Base-by-base conservation (phyloP, 1,140 invertebrate genomes). In the Drosophila auraria region DNA sequence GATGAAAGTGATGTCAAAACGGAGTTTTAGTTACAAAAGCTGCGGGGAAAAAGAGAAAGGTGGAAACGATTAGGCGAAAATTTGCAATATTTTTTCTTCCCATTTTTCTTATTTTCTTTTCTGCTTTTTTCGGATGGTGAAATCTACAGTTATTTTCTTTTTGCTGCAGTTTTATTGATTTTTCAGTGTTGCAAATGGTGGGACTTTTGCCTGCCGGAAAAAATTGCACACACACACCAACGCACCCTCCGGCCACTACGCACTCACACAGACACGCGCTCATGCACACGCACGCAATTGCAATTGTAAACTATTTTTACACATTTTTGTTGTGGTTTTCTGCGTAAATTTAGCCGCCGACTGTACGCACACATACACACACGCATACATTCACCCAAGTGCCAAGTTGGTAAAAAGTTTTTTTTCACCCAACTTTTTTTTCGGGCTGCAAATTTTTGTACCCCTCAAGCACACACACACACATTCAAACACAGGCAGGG, bases 11-110 rank as follows among this genome's bases (percentile, higher is more conserved):
- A 92, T 93, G 91, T 93, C 91, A 92, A 93, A 92, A 92, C 91
- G 90, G 94, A 95, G 95, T 95, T 95, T 96, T 95, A 96, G 94
- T 95, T 96, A 96, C 95, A 96, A 96, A 96, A 96, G 95, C 96
- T 96, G 95, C 90, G 33, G 36, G 8, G 42, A 63, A 56, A 58
- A 58, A 66, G 58, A 70, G 25, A 78, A 61, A 71, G 27, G 59
- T 54, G 50, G 20, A 68, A 78, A 57, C 36, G 54, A 66, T 79
- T 79, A 79, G 53, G 17, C 33, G 8, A 63, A 63, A 49, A 20
- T 27, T 20, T n/a, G 12, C 4, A 56, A n/a, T 53, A 40, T 23
- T 17, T 53, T 15, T 53, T 27, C n/a, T 3, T 38, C 25, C 23
- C 20, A 11, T 42, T 65, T 12, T 53, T 51, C 15, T 51, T 38